Conservation (phyloP, 2,797 vertebrate species). For the Botia almorhae region DNA sequence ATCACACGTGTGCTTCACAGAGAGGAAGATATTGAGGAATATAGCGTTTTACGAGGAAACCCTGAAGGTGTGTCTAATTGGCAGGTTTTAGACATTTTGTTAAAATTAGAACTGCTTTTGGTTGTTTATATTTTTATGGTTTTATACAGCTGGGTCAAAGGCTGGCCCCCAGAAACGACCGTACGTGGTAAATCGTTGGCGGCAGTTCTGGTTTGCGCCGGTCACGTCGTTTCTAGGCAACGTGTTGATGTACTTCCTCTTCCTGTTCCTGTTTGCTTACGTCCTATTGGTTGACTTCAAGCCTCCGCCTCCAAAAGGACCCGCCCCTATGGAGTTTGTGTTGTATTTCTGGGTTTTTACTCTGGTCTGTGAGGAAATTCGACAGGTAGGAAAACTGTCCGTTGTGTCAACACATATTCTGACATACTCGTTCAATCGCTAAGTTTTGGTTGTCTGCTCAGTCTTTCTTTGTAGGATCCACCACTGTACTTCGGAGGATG, state of each 20-base stretch:
- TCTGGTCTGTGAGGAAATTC: slow-evolving; percentile 85
- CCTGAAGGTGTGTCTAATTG: slow-evolving; percentile 58
- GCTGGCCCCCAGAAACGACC: slow-evolving; percentile 56
- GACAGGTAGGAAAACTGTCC: slow-evolving; percentile 72
- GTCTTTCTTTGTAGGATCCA: slow-evolving; percentile 72
- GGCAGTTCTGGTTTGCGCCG: slow-evolving; percentile 85
- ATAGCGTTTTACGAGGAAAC: slow-evolving; percentile 49
- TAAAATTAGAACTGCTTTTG: not conserved
- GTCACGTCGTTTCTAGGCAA: slow-evolving; percentile 88
- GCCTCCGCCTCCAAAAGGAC: slow-evolving; percentile 64
- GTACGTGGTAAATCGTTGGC: slow-evolving; percentile 75
- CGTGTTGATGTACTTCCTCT: slow-evolving; percentile 88
- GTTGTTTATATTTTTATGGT: not conserved
- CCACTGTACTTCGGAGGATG: slow-evolving; percentile 74
- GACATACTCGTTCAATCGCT: slow-evolving; percentile 1
- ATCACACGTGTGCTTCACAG: slow-evolving; percentile 57
- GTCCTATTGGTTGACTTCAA: slow-evolving; percentile 82
- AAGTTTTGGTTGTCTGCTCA: slow-evolving; percentile 46
- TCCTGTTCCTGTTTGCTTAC: slow-evolving; percentile 86
- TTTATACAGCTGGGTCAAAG: slow-evolving; percentile 35
- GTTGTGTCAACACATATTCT: not conserved
- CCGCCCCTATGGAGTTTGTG: slow-evolving; percentile 71
- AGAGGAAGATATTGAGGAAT: slow-evolving; percentile 69
- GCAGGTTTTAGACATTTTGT: not conserved
- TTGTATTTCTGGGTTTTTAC: slow-evolving; percentile 90